phyloP scores from a whole-genome alignment of 92 coral and sea anemone genomes.

The Metridium senile region DNA sequence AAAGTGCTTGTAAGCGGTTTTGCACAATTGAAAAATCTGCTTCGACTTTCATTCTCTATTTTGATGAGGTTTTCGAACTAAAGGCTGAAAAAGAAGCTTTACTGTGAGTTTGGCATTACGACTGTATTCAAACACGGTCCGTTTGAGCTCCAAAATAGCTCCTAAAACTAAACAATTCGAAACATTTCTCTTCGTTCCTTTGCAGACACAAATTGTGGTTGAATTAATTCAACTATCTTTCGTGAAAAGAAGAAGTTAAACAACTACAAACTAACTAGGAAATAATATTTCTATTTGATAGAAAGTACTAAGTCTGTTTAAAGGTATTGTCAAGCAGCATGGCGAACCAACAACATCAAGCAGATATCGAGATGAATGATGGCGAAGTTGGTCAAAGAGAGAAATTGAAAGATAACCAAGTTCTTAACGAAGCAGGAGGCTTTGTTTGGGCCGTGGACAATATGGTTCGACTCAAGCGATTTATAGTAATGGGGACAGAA shows the following conservation, averaged over 20 bases:
- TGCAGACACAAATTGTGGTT: background rate
- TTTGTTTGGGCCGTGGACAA: conserved; percentile 81
- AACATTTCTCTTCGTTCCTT: background rate
- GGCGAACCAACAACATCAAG: conserved; percentile 46
- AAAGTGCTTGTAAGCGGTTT: background rate
- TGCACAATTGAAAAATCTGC: background rate
- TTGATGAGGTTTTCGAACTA: background rate
- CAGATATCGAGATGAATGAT: conserved; percentile 51
- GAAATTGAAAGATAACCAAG: conserved; percentile 65
- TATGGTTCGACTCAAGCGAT: conserved; percentile 73
- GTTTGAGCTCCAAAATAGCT: background rate
- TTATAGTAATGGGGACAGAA: conserved; percentile 90
- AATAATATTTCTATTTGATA: too few relatives aligned
- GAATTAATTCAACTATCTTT: background rate
- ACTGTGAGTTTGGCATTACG: background rate
- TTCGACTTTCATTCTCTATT: background rate
- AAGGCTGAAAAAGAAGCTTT: background rate
- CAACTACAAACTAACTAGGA: background rate
- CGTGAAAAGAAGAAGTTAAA: background rate
- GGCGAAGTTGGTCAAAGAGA: conserved; percentile 38
- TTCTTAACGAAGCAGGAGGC: conserved; percentile 85
- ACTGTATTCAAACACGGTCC: conserved; percentile 4
- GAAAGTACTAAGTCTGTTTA: background rate
- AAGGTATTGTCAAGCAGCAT: background rate
- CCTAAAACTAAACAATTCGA: background rate